Base-by-base conservation (phyloP, 2,113 vertebrate species). In the cat (Felis catus) region DNA sequence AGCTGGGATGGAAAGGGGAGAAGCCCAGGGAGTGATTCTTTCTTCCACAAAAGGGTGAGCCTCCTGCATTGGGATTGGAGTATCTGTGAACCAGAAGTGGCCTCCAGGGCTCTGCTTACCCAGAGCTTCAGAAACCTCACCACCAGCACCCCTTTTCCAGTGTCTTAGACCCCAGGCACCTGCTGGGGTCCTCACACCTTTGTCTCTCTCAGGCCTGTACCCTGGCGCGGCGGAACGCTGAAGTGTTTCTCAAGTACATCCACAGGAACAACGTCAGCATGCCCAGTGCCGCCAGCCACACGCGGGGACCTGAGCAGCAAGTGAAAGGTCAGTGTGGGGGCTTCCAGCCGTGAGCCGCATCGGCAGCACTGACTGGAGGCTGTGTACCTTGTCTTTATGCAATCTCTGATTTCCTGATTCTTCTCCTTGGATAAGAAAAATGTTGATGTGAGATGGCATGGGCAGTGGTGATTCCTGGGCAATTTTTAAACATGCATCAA, bases 191-290 rank as follows among this genome's bases (percentile, higher is more conserved):
- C 65, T 96, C 91, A 95, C 21, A n/a, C 63, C n/a, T 96, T 51
- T 96, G 80, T 97, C 73, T 97, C 78, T 51, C 81, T 70, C 98
- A 99, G 99, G 99, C 99, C 2, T 99, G 99, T 65, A 99, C 99
- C 0, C 98, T 99, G 98, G 99, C 99, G 23, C 98, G 99, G 80
- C 99, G 99, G 97, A 99, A 99, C 0, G 99, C 99, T 0, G 99
- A 99, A 97, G 99, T 99, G 36, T 99, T 99, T 93, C 99, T 99
- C 90, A 99, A 99, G 98, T 99, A 99, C 98, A 99, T 99, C 97
- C 99, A 99, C 98, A 99, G 99, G 96, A 99, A 99, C 98, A 99
- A 99, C 0, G 99, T 99, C 98, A 99, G 99, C 98, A 99, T 99
- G 98, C 99, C 99, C 0, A 99, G 99, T 36, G 99, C 99, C 4